Evolutionary conservation across 1,140 invertebrate genomes (phyloP).

Genomic region (Lordiphosa stackelbergi): DNA sequence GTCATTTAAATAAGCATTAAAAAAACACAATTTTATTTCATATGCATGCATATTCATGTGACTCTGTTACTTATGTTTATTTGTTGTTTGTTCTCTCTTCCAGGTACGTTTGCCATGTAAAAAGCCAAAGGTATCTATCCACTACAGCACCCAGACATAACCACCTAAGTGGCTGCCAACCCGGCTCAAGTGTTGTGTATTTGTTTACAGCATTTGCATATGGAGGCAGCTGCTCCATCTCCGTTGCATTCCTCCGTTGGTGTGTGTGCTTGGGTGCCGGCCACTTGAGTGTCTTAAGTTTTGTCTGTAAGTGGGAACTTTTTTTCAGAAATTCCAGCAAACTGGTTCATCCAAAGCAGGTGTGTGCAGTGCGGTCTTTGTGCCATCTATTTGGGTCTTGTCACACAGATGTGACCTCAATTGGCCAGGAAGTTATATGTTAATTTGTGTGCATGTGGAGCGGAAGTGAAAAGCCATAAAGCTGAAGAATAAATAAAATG

Average conservation of each 20-base stretch:
- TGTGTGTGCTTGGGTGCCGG: conserved; percentile 12
- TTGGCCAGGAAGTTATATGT: conserved; percentile 25
- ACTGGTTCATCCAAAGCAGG: conserved; percentile 44
- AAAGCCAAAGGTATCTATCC: conserved; percentile 16
- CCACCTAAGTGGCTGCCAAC: conserved; percentile 36
- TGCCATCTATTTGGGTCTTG: conserved; percentile 9
- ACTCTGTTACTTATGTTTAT: conserved; percentile 62
- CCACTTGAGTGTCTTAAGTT: conserved; percentile 71
- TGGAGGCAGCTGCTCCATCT: conserved; percentile 31
- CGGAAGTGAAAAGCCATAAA: conserved; percentile 42
- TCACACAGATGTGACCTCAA: conserved; percentile 57
- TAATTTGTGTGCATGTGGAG: conserved; percentile 44
- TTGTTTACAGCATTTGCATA: conserved; percentile 47
- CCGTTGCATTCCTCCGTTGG: neutral
- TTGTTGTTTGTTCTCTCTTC: conserved; percentile 50
- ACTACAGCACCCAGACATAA: conserved; percentile 17
- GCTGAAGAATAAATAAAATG: conserved; percentile 26
- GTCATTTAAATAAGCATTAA: conserved; percentile 54
- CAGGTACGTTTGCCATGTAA: conserved; percentile 44
- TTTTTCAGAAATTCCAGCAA: conserved; percentile 60
- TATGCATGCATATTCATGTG: conserved; percentile 60
- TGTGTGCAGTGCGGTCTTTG: conserved; percentile 2
- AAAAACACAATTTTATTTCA: conserved; percentile 22
- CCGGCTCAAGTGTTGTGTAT: conserved; percentile 17
- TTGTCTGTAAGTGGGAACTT: conserved; percentile 61